Percentiles rank a stretch among this genome's conserved stretches.
Conservation (phyloP, 35 echinoderm and acorn worm species). For the Ptychodera flava region DNA sequence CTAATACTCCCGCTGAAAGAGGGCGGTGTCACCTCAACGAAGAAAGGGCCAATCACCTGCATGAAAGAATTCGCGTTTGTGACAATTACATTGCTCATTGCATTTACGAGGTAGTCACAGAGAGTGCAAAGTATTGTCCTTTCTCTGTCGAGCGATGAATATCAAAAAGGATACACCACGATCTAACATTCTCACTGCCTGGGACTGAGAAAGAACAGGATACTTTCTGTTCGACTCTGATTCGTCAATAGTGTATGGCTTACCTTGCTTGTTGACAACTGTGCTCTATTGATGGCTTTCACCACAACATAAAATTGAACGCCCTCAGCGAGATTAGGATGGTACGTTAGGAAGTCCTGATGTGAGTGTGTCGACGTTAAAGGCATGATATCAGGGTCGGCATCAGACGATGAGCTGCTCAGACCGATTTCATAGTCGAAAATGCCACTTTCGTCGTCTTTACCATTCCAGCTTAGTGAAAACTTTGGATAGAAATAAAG, state of each 20-base stretch:
- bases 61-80: not conserved
- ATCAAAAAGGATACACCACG: not conserved
- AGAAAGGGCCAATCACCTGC: conserved; percentile 37
- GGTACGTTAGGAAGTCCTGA: conserved; percentile 22
- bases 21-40: conserved; percentile 39
- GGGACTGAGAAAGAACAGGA: not conserved
- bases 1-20: conserved; percentile 11
- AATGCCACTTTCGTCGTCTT: not conserved
- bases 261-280: conserved; percentile 30
- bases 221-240: not conserved
- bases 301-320: conserved; percentile 19
- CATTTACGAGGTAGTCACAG: too few species aligned
- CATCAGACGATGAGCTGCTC: not conserved
- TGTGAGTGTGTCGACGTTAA: conserved; percentile 28
- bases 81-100: not conserved
- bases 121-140: too few species aligned
- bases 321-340: conserved; percentile 28
- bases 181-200: not conserved
- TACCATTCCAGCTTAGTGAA: conserved; percentile 14
- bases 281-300: conserved; percentile 32
- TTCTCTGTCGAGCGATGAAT: too few species aligned
- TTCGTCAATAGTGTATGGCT: not conserved
- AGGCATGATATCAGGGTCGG: conserved; percentile 19
- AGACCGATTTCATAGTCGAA: conserved; percentile 34
- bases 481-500: conserved; percentile 6